These are phyloP conservation scores for Eretmocerus hayati DNA, from an alignment of 2,888 invertebrate species.

Conservation along the genomic window DNA sequence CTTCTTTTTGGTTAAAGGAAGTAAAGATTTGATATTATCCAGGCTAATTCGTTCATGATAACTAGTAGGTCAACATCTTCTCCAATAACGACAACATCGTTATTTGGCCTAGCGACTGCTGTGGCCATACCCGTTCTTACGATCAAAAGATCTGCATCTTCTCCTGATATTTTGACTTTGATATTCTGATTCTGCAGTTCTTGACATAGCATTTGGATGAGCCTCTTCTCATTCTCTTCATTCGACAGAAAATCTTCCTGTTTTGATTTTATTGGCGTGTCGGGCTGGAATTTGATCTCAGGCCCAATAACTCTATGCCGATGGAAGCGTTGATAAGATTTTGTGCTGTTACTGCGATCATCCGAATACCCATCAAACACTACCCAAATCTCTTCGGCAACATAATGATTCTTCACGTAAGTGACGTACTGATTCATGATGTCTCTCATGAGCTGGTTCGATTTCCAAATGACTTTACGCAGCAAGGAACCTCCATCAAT, in stretches of 20 bases:
- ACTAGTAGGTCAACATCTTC: neutral
- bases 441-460: neutral
- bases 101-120: neutral
- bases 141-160: neutral
- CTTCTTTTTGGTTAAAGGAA: neutral
- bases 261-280: neutral
- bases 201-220: neutral
- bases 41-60: neutral
- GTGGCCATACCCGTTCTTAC: neutral
- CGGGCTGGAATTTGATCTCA: neutral
- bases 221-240: neutral
- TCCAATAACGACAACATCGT: neutral
- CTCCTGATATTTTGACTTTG: neutral
- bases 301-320: neutral
- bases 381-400: neutral
- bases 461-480: neutral
- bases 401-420: neutral
- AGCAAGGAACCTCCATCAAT: neutral
- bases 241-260: slow-evolving; percentile 1
- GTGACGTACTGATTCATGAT: neutral
- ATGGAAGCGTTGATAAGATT: neutral
- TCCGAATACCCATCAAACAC: neutral
- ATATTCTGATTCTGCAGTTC: too few relatives aligned
- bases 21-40: neutral
- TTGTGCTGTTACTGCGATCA: neutral